Base-by-base conservation (phyloP, 2,797 vertebrate species). In the Sarcoramphus papa region DNA sequence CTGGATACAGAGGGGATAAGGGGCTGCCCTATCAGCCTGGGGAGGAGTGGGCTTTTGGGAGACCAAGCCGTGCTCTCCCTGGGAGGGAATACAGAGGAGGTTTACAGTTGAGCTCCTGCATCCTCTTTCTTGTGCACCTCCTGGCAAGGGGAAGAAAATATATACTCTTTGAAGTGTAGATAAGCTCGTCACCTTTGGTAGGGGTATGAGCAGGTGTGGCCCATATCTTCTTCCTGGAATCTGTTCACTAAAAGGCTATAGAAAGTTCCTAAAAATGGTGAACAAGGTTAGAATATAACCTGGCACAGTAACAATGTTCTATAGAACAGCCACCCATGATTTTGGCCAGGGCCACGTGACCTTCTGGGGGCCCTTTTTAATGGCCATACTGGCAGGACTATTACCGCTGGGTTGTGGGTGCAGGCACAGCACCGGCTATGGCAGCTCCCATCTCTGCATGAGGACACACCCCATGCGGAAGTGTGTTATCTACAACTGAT, bases 1-100 rank as follows among this genome's bases (percentile, higher is more conserved):
- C 4, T 27, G 23, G 23, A 43, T 33, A 17, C 0, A 1, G 41
- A 67, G 25, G 2, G 4, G 13, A 10, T 56, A 17, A 63, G 7
- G 23, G 19, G 8, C 19, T 70, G 7, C 7, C 11, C 35, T 35
- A 2, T 33, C 27, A 83, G 30, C 5, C 10, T 81, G n/a, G 15
- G 30, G 7, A 88, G 22, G 19, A 77, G 15, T 5, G 8, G 51
- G 35, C 5, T 88, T 79, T 88, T 76, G 35, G 22, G 21, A 77
- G 9, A 63, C 11, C 15, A 79, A 73, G 14, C 6, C 12, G 2
- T 22, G 12, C 2, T 51, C 7, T 75, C 12, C 10, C 8, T 54
- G 18, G 8, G 24, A 40, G 7, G 9, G 10, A 74, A 59, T 6
- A 31, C 3, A 40, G 24, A 62, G 12, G 15, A 50, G 9, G 9